A percentile compares a stretch with the other conserved stretches of the same genome.
phyloP scores from a whole-genome alignment of 2,113 vertebrate genomes.

The Tychaedon coryphoeus region DNA sequence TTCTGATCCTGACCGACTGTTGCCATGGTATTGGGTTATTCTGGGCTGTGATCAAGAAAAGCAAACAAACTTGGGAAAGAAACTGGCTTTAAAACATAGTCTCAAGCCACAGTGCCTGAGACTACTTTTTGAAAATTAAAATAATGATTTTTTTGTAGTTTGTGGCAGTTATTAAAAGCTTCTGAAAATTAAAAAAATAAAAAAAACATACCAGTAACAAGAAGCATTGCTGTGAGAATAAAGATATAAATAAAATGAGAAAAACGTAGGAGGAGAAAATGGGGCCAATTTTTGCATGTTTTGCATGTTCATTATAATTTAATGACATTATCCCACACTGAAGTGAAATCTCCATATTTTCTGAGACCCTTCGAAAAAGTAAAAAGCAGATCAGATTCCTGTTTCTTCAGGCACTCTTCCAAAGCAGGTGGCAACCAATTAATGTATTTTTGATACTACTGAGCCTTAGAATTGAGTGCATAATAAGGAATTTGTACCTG shows the following conservation, averaged over 20 bases:
- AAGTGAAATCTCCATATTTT: not conserved
- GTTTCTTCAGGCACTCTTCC: not conserved
- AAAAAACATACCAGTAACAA: not conserved
- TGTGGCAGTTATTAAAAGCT: not conserved
- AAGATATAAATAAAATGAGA: not conserved
- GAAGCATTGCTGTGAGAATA: not conserved
- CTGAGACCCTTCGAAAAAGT: not conserved
- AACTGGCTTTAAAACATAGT: not conserved
- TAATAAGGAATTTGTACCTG: not conserved
- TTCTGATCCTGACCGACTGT: conserved; percentile 8
- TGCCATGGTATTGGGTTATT: conserved; percentile 43
- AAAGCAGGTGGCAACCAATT: not conserved
- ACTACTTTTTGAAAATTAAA: not conserved
- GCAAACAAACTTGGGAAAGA: conserved; percentile 20
- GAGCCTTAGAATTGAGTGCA: not conserved
- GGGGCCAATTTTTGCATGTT: not conserved
- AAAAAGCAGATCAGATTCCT: not conserved
- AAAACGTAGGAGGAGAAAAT: not conserved
- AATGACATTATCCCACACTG: not conserved
- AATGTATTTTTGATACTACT: not conserved
- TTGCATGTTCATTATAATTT: not conserved
- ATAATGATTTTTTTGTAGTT: not conserved
- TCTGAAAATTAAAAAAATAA: not conserved
- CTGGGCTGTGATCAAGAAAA: conserved; percentile 6
- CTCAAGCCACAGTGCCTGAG: not conserved